Base-by-base conservation (phyloP, 1,140 invertebrate genomes). In the Heliconius himera region DNA sequence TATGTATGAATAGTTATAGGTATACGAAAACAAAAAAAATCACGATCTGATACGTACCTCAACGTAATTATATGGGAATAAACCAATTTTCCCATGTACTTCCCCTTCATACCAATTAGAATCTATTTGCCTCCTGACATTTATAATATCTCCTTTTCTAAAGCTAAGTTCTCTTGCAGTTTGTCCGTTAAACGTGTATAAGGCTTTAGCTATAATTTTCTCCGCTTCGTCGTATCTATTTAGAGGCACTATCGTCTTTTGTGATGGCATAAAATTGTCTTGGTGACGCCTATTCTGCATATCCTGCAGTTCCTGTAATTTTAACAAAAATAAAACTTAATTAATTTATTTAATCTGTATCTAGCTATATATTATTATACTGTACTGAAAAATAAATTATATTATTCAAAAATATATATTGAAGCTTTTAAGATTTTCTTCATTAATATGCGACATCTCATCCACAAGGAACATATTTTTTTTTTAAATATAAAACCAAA, bases 81-180 rank as follows among this genome's bases (percentile, higher is more conserved):
- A 96, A 79, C 98, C 98, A 86, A 98, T 96, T 84, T 94, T 95
- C 92, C 97, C 97, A 91, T 99, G 98, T 84, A 98, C 96, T 91
- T 99, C 98, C 18, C 98, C 98, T 95, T 99, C 98, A 87, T 98
- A 98, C 98, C 98, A 99, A 91, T 99, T 99, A 88, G 97, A 96
- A 95, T 99, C 98, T 81, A 99, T 97, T 92, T 98, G 97, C 81
- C 98, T 96, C 82, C 97, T 96, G 36, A 99, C 97, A 80, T 97
- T 97, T 83, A 99, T 97, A 71, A 98, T 95, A 91, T 99, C 98
- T 79, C 98, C 98, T 95, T 98, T 97, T 85, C 97, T 96, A 93
- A 99, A 98, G 81, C 97, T 97, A 79, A 99, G 95, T 94, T 99
- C 98, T 85, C 98, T 97, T 56, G 96, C 95, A 41, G 97, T 97